Conservation (phyloP, 2,888 invertebrate genomes). For the Troides aeacus region DNA sequence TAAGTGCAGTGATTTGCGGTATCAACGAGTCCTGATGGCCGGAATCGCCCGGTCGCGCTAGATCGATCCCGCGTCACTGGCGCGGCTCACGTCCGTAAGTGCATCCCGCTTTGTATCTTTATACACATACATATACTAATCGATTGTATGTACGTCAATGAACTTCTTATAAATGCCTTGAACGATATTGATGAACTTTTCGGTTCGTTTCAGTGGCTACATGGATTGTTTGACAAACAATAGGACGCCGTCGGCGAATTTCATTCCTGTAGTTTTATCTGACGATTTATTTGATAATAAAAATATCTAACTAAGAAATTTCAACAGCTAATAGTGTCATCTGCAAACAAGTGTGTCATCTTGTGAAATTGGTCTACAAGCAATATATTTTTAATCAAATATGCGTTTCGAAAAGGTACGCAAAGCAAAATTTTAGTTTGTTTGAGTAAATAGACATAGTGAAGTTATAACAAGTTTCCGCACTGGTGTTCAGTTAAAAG, state of each 20-base stretch:
- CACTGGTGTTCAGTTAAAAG: conserved; percentile 5
- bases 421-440: no score
- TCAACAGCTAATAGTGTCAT: no score
- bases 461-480: neutral
- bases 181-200: no score
- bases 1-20: conserved; percentile 45
- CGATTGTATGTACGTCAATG: neutral
- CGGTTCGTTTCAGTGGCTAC: no score
- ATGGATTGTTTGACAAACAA: no score
- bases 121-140: conserved; percentile 17
- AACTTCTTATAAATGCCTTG: neutral
- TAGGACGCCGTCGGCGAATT: no score
- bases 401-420: no score
- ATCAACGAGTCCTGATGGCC: conserved; percentile 49
- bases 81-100: conserved; percentile 34
- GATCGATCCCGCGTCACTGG: conserved; percentile 62
- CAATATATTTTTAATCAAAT: neutral
- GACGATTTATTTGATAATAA: no score
- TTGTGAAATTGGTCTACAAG: conserved; percentile 3
- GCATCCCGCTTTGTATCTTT: conserved; percentile 30
- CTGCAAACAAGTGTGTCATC: no score
- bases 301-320: no score
- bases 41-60: conserved; percentile 55
- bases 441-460: no score
- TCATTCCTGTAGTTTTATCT: no score